Evolutionary conservation across 2,797 vertebrate genomes (phyloP).

Genomic region (Notolabrus celidotus): DNA sequence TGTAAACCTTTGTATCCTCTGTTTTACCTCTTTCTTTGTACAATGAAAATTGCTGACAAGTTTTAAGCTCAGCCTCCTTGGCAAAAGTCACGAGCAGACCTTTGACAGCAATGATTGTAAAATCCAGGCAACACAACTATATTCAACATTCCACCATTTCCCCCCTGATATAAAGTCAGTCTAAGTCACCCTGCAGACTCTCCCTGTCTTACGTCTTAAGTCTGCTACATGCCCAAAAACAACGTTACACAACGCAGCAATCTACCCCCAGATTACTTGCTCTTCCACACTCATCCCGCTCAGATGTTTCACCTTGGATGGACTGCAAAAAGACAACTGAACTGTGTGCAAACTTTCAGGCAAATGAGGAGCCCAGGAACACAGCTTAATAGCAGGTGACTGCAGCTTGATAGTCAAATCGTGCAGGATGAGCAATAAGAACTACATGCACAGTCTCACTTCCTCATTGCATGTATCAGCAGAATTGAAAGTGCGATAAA

Average conservation of each 20-base stretch:
- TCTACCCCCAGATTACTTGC: background rate
- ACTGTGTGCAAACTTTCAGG: background rate
- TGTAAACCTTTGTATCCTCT: too few species aligned
- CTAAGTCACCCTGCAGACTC: too few species aligned
- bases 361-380: background rate
- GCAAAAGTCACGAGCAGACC: slow-evolving; percentile 20
- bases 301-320: background rate
- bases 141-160: background rate
- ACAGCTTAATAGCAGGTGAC: background rate
- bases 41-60: background rate
- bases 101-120: slow-evolving; percentile 16
- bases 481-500: slow-evolving; percentile 29
- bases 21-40: background rate
- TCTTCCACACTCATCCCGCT: background rate
- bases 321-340: background rate
- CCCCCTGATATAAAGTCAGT: background rate
- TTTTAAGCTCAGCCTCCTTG: background rate
- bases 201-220: too few species aligned
- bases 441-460: slow-evolving; percentile 29
- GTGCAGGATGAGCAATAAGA: background rate
- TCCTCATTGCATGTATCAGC: slow-evolving; percentile 36
- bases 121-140: background rate
- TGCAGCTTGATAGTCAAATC: slow-evolving; percentile 44
- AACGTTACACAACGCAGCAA: background rate
- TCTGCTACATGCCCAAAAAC: too few species aligned